Conservation (phyloP, 2,113 vertebrate genomes). For the Ciconia maguari region DNA sequence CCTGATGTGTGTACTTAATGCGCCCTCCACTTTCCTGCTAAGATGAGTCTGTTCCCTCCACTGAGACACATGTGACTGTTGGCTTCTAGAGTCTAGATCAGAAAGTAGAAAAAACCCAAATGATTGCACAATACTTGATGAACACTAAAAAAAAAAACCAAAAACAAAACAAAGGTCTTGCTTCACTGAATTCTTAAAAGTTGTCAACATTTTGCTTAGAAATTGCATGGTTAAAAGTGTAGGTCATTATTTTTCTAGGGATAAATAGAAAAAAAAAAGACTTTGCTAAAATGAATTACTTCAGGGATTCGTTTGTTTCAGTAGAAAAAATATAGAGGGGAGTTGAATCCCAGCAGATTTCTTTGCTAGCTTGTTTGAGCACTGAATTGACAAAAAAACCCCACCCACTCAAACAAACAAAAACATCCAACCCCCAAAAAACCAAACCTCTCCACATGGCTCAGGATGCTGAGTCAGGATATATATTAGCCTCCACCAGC, state of each 20-base stretch:
- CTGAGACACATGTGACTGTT: neutral
- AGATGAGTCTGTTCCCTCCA: neutral
- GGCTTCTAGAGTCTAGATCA: neutral
- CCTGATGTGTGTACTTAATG: accelerated
- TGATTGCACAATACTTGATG: neutral
- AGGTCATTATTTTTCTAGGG: neutral
- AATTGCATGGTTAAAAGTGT: neutral
- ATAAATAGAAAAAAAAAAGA: neutral
- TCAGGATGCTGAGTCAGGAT: neutral
- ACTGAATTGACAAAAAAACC: neutral
- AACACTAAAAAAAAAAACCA: neutral
- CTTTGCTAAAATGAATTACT: neutral
- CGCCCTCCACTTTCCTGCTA: too few relatives aligned
- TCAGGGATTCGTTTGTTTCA: neutral
- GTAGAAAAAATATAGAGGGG: neutral
- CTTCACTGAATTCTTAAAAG: neutral
- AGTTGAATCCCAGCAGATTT: neutral
- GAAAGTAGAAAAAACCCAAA: neutral
- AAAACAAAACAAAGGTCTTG: neutral
- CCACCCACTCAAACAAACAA: too few relatives aligned
- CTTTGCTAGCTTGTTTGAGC: neutral
- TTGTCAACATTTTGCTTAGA: neutral
- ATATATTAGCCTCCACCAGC: neutral
- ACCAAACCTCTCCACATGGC: neutral
- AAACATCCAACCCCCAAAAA: neutral